Conservation (phyloP, 1,140 invertebrate genomes). For the Panagrolaimus sp. region DNA sequence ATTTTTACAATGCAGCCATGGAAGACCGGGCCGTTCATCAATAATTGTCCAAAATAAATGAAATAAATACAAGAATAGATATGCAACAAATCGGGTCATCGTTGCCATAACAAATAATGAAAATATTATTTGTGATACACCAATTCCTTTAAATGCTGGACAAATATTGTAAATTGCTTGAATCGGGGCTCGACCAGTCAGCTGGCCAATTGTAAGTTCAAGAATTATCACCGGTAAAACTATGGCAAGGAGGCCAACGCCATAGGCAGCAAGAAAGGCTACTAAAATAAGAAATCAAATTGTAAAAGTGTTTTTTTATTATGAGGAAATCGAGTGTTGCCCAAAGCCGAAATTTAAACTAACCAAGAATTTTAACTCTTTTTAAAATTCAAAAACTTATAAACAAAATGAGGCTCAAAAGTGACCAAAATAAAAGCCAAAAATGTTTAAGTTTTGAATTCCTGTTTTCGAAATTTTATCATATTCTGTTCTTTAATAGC, state of each 20-base stretch:
- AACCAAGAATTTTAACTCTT: too few relatives aligned
- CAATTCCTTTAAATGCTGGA: conserved; percentile 50
- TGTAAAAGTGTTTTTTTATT: too few relatives aligned
- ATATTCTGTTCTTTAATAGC: background rate
- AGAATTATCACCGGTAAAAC: conserved; percentile 51
- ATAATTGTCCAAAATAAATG: conserved; percentile 54
- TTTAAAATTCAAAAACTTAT: too few relatives aligned
- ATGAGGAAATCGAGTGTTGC: too few relatives aligned
- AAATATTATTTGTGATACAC: conserved; percentile 53
- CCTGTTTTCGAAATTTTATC: too few relatives aligned
- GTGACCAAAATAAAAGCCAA: too few relatives aligned
- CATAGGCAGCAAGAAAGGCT: conserved; percentile 54
- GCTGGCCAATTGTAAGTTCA: conserved; percentile 51
- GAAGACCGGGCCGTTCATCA: conserved; percentile 48
- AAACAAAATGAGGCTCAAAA: too few relatives aligned
- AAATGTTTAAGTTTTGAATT: too few relatives aligned
- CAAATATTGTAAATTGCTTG: conserved; percentile 55
- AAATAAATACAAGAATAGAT: conserved; percentile 51
- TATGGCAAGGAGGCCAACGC: conserved; percentile 38
- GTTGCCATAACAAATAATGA: conserved; percentile 48
- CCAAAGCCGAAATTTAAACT: too few relatives aligned
- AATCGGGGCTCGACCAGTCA: conserved; percentile 54
- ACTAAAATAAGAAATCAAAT: conserved; percentile 22
- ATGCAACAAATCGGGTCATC: conserved; percentile 41
- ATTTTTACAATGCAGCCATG: conserved; percentile 52